phyloP scores from a whole-genome alignment of 2,113 vertebrate genomes.

The Pitta sordida region DNA sequence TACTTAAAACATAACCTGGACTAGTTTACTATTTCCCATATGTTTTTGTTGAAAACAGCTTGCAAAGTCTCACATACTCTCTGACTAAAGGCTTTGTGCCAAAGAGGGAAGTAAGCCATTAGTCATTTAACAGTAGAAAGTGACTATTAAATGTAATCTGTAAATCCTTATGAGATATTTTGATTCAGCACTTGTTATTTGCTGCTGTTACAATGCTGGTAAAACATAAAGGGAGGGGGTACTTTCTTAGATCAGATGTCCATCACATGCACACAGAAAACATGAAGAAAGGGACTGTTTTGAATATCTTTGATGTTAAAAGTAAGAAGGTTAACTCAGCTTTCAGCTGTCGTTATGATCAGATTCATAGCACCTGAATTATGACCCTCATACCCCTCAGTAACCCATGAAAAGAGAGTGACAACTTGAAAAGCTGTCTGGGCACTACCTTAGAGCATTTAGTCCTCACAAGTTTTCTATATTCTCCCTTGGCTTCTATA shows the following conservation, averaged over 20 bases:
- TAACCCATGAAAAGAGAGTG: neutral
- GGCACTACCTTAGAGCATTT: neutral
- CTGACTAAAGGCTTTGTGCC: constrained; percentile 1
- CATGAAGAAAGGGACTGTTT: neutral
- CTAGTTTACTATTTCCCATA: constrained; percentile 17
- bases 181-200: neutral
- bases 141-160: neutral
- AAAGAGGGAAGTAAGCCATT: constrained; percentile 20
- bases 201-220: neutral
- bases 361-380: neutral
- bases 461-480: neutral
- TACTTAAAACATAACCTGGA: constrained; percentile 18
- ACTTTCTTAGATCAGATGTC: neutral
- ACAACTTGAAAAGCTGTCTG: neutral
- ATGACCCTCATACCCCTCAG: neutral
- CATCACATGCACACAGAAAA: neutral
- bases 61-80: neutral
- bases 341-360: neutral
- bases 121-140: constrained; percentile 42
- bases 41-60: constrained; percentile 36
- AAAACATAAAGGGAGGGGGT: neutral
- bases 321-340: neutral
- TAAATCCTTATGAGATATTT: neutral
- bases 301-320: neutral
- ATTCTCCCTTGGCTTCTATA: neutral